Conservation (phyloP, 2,888 invertebrate genomes). For the Caradrina kadenii region DNA sequence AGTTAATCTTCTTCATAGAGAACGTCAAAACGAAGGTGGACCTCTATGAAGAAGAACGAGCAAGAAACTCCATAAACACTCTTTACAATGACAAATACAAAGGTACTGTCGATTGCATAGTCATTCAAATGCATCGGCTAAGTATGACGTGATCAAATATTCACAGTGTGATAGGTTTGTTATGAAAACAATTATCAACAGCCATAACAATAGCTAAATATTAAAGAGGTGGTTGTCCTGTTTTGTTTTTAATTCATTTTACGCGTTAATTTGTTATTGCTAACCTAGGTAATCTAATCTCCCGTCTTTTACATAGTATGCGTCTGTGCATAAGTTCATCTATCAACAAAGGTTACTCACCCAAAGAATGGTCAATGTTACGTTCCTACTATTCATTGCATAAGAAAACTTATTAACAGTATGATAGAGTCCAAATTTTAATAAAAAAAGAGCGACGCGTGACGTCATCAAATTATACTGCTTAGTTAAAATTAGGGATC, state of each 20-base stretch:
- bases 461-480: no score
- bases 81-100: no score
- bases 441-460: no score
- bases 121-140: neutral
- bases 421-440: neutral
- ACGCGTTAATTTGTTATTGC: constrained; percentile 14
- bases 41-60: no score
- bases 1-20: no score
- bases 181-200: constrained; percentile 28
- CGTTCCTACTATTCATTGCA: neutral
- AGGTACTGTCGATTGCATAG: neutral
- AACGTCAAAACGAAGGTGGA: no score
- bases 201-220: neutral
- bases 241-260: constrained; percentile 11
- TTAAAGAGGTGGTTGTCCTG: constrained; percentile 16
- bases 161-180: constrained; percentile 13
- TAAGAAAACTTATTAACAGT: neutral
- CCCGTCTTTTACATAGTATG: neutral
- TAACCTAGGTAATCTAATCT: constrained; percentile 10
- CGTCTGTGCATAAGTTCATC: neutral
- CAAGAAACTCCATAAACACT: no score
- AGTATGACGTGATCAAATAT: neutral
- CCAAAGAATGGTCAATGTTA: neutral
- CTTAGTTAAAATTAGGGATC: no score
- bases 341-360: constrained; percentile 2